These are phyloP conservation scores for Rhinolophus ferrumequinum DNA, from an alignment of 2,113 vertebrate genomes.

Conservation along the genomic window DNA sequence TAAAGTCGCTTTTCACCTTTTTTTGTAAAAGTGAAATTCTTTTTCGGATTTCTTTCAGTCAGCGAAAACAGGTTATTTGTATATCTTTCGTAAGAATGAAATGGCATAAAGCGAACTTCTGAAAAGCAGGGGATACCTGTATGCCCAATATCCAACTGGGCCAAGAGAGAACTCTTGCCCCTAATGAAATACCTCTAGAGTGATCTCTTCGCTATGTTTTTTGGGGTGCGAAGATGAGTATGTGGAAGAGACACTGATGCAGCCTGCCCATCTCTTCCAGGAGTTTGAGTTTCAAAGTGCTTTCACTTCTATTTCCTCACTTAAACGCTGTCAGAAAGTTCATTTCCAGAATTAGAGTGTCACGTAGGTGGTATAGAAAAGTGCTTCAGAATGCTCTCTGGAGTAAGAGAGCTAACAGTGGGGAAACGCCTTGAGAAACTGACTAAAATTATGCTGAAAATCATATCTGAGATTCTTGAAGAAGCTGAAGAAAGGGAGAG, in stretches of 20 bases:
- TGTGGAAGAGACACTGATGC: neutral
- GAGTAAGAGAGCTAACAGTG: neutral
- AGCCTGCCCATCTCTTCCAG: neutral
- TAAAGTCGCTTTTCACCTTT: neutral
- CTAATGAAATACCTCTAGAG: neutral
- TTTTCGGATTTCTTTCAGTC: neutral
- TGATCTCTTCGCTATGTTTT: neutral
- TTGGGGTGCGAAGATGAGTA: neutral
- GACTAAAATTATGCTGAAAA: conserved; percentile 37
- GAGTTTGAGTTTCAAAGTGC: neutral
- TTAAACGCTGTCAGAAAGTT: neutral
- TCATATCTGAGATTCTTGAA: conserved; percentile 5
- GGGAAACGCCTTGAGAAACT: conserved; percentile 15
- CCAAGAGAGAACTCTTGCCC: neutral
- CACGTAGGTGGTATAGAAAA: neutral
- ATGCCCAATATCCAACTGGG: neutral
- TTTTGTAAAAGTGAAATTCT: neutral
- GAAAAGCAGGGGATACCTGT: neutral
- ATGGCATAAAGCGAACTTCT: neutral
- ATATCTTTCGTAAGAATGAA: neutral
- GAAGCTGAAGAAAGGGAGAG: neutral
- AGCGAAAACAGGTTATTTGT: neutral
- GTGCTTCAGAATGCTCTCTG: neutral
- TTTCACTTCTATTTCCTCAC: neutral
- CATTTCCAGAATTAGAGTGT: conserved; percentile 50